Evolutionary conservation across 2,888 invertebrate genomes (phyloP), one percentile per base, ranked within the genome.

Genomic region (Lordiphosa andalusiaca): DNA sequence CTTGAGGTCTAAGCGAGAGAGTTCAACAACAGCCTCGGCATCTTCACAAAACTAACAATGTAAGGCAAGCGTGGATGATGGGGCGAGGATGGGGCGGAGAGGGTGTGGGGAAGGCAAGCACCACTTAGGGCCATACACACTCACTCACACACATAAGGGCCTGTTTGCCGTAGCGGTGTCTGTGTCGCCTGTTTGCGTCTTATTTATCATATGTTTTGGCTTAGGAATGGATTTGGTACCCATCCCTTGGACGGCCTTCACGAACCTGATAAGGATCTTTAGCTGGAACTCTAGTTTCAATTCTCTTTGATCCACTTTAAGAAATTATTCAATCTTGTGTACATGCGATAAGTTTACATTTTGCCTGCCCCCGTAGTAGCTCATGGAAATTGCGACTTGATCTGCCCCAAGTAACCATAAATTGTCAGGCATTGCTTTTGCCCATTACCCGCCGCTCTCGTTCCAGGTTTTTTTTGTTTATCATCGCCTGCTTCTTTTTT

Each of bases 201-300:
- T 82, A 61, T 74, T 74, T 78, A 70, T 78, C 82, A 76, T 82
- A 78, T 81, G 75, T 74, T 64, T 50, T 30, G 30, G 30, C 30
- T 30, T 30, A 30, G 9, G 9, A 30, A 30, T 3, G 30, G 9
- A 30, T 9, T 30, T 30, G 30, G 30, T 9, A 30, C 0, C 30
- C 30, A 30, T 30, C 9, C 30, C 9, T 3, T 30, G 30, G 30
- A 9, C 30, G 9, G 30, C 30, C 30, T 30, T 7, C 30, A 30
- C 9, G 2, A 30, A 9, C 9, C 30, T 9, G 30, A 30, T 30
- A 30, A 30, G 3, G 30, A 30, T 30, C 30, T 30, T 9, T 30
- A 2, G 6, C 9, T 30, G 9, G 30, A 30, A 30, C 30, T 40
- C 52, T 55, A 35, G 53, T 13, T 39, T 21, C 10, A 13, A 51